Evolutionary conservation across 2,888 invertebrate genomes (phyloP), one percentile per base, ranked within the genome.

Genomic region (Pseudococcus longispinus): DNA sequence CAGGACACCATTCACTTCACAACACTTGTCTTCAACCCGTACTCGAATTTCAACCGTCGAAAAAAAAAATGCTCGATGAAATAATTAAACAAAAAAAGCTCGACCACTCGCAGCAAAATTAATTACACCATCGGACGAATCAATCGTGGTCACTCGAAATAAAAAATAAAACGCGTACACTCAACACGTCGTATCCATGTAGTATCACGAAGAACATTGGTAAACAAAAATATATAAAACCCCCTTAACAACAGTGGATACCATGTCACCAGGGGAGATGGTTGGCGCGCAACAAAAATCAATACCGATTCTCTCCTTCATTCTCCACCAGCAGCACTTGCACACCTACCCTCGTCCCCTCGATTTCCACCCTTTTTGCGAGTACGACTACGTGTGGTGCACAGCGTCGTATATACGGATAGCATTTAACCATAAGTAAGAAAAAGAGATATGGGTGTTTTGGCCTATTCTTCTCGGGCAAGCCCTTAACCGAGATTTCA

Each of bases 111-210:
- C n/a, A 5, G 6, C 1, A n/a, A 51, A n/a, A 51, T 51, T 51
- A 51, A 51, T 51, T 51, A 51, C n/a, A n/a, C 5, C 44, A n/a
- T 51, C 6, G 51, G 51, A 51, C 51, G n/a, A 51, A n/a, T 51
- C n/a, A 1, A 51, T 51, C 51, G 51, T n/a, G 65, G 65, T 65
- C 65, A 26, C 65, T 65, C 26, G 26, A 26, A 65, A 20, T 55
- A 6, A 65, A 65, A 26, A 65, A 65, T 23, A 23, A 37, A 37
- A 26, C 65, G 65, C 46, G 55, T 51, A 46, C 74, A 85, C 85
- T 85, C 85, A 85, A 85, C 85, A 85, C 85, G 85, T 85, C 85
- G 85, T 85, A 74, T 85, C 85, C 77, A 85, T 85, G 85, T 74
- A 74, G 29, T 77, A 77, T 42, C 42, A 46, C 85, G 74, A 77